Evolutionary conservation across 1,140 invertebrate genomes (phyloP), one percentile per base, ranked within the genome.

Genomic region (Steinernema feltiae): DNA sequence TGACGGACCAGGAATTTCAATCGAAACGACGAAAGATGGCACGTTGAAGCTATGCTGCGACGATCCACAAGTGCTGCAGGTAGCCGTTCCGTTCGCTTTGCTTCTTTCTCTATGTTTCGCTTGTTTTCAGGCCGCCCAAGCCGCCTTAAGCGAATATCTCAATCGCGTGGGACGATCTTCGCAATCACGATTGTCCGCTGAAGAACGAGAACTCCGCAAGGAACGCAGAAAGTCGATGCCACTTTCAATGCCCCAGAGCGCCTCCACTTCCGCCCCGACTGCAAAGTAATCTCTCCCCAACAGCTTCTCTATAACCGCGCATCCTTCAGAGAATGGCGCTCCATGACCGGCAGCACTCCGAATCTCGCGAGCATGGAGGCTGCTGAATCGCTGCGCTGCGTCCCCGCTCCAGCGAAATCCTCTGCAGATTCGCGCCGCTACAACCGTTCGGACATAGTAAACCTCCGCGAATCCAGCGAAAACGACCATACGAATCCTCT

Each of bases 181-280:
- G 53, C 53, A 63, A 15, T 79, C 72, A 18, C 74, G 81, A 32
- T 80, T 83, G 69, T 32, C 73, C 21, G 77, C 80, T 18, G 82
- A 83, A 70, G 81, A 82, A 69, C 21, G 82, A 30, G 81, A 82
- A 30, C 70, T 74, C 48, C 74, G 76, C 30, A 83, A 83, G 48
- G 81, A 82, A 32, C 74, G 81, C 15, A 70, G 81, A 46, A 82
- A 82, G 69, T 82, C 80, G 63, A 82, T 82, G 81, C 81, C 81
- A 21, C 70, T 82, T 71, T 63, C 53, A 21, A 63, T 63, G 53
- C 15, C 53, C 3, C 53, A 63, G 24, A 63, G 53, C 53, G 53
- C 53, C 53, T 27, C 53, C 24, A 63, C 53, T 63, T 63, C 53
- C 53, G 53, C 24, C 3, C 53, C 53, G 3, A 27, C 53, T 21